These are phyloP conservation scores for Eurypyga helias DNA, from an alignment of 2,113 vertebrate genomes.

Conservation along the genomic window DNA sequence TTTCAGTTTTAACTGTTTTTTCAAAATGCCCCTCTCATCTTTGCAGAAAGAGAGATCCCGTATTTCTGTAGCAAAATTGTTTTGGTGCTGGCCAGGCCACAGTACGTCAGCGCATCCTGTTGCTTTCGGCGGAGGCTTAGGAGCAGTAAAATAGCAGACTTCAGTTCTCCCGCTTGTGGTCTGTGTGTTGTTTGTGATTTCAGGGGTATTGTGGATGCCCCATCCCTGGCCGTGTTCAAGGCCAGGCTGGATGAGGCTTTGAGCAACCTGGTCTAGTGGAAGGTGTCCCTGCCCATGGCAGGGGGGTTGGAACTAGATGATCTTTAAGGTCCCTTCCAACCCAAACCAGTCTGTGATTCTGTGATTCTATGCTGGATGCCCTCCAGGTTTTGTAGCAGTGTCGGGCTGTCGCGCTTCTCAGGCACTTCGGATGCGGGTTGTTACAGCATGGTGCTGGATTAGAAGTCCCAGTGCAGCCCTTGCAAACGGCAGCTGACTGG, in stretches of 20 bases:
- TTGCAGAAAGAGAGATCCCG: neutral
- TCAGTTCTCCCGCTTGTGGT: neutral
- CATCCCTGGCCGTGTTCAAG: too few species aligned
- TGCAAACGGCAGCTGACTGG: neutral
- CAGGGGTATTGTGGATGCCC: too few species aligned
- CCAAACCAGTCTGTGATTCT: too few species aligned
- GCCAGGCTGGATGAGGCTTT: too few species aligned
- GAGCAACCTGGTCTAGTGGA: too few species aligned
- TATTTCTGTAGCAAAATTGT: neutral
- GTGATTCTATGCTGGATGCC: too few species aligned
- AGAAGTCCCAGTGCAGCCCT: neutral
- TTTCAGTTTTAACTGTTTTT: neutral
- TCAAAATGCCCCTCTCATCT: neutral
- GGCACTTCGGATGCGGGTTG: neutral
- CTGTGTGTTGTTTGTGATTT: neutral
- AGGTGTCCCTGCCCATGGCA: too few species aligned
- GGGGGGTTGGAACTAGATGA: too few species aligned
- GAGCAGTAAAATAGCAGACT: neutral
- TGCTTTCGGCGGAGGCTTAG: neutral
- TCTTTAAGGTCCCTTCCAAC: too few species aligned
- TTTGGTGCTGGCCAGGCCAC: neutral
- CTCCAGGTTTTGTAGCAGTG: neutral
- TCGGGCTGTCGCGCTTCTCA: fast-evolving
- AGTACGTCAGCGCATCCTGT: neutral
- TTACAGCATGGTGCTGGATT: neutral